These are phyloP conservation scores for Pterocles gutturalis DNA, from an alignment of 2,113 vertebrate genomes.

Conservation along the genomic window DNA sequence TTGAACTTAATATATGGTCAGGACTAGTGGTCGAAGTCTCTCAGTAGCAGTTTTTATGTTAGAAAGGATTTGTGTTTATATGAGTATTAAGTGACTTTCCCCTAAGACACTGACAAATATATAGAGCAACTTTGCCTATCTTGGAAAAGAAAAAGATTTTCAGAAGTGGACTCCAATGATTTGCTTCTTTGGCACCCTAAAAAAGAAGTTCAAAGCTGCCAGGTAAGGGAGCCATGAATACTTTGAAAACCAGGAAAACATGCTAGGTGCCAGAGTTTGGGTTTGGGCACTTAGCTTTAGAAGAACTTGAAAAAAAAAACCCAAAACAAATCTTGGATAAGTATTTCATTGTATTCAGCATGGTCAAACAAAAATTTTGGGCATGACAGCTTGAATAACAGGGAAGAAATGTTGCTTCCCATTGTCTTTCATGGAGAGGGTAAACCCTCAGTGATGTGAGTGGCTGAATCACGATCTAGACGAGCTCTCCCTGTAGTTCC, in stretches of 20 bases:
- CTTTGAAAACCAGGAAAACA: slow-evolving; percentile 9
- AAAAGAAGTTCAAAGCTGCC: not conserved
- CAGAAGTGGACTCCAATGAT: not conserved
- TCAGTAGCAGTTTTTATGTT: not conserved
- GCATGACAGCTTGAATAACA: not conserved
- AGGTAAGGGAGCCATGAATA: not conserved
- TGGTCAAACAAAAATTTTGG: not conserved
- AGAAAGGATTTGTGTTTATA: not conserved
- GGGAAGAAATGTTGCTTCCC: not conserved
- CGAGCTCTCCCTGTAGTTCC: not conserved
- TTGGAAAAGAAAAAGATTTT: not conserved
- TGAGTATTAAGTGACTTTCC: not conserved
- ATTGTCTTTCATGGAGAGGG: not conserved
- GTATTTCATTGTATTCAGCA: not conserved
- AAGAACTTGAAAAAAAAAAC: not conserved
- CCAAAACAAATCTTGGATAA: not conserved
- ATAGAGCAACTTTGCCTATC: not conserved
- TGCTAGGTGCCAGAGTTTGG: not conserved
- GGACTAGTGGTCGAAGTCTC: not conserved
- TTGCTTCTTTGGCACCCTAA: not conserved
- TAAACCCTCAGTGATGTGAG: rapidly evolving
- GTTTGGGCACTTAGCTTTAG: not conserved
- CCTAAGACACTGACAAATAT: not conserved
- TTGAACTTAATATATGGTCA: not conserved
- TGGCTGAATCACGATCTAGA: not conserved